Conservation (phyloP, 1,140 invertebrate genomes). For the Chlorops oryzae region DNA sequence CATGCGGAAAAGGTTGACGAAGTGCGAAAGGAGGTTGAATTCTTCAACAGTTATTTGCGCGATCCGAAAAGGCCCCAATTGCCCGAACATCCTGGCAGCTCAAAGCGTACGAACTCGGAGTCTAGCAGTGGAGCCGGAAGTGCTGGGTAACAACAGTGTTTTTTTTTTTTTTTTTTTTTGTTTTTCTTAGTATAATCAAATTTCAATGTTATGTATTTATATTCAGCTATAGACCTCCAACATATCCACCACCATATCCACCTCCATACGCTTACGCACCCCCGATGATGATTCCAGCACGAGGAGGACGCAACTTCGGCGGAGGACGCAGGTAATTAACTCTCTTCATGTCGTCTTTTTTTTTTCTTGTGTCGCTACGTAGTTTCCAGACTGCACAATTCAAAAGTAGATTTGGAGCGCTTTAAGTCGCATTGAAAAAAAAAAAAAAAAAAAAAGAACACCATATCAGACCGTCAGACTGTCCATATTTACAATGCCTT, state of each 20-base stretch:
- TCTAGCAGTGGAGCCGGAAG: constrained; percentile 42
- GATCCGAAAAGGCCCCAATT: constrained; percentile 93
- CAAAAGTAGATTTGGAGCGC: no score
- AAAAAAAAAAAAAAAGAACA: no score
- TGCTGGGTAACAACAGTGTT: constrained; percentile 49
- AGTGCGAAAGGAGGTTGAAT: constrained; percentile 92
- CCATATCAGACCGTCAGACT: no score
- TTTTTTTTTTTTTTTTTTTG: background rate
- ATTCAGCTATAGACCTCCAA: constrained; percentile 28
- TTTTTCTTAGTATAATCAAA: background rate
- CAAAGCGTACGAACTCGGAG: constrained; percentile 48
- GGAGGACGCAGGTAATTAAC: constrained; percentile 36
- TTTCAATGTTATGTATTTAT: background rate
- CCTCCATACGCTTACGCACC: constrained; percentile 30
- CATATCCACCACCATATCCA: constrained; percentile 33
- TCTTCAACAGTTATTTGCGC: constrained; percentile 95
- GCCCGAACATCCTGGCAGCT: constrained; percentile 69
- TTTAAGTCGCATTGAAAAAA: no score
- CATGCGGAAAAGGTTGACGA: constrained; percentile 95
- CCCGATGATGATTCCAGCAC: constrained; percentile 34
- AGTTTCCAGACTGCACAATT: no score
- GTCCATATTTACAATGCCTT: no score
- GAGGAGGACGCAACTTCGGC: constrained; percentile 39
- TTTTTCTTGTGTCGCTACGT: no score
- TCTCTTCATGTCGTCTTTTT: no score